Conservation (phyloP, 2,113 vertebrate species). For the Herpetotheres cachinnans region DNA sequence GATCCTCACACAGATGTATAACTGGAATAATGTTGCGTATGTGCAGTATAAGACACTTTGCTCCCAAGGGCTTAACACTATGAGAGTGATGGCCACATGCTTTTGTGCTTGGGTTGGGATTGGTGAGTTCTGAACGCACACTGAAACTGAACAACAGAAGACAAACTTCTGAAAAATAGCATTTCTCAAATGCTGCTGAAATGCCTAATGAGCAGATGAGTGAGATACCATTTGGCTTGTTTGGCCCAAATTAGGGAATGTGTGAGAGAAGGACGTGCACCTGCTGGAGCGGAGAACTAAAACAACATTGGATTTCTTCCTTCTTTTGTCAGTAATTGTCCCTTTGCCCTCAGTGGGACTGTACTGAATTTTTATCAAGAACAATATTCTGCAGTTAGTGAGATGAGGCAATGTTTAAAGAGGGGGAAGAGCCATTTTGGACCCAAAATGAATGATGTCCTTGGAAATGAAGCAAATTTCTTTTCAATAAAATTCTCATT, state of each 20-base stretch:
- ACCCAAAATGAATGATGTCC: neutral
- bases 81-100: fast-evolving
- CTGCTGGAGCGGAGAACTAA: neutral
- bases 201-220: neutral
- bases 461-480: neutral
- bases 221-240: neutral
- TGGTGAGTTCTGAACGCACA: neutral
- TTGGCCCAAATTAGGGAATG: neutral
- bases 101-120: neutral
- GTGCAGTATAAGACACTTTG: neutral
- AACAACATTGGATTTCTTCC: neutral
- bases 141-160: neutral
- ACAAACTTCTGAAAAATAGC: neutral
- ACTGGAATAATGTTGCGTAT: neutral
- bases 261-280: neutral
- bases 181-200: neutral
- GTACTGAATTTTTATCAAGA: neutral
- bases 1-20: neutral
- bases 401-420: neutral
- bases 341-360: neutral
- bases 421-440: neutral
- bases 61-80: fast-evolving
- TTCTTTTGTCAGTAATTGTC: neutral
- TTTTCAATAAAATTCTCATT: neutral
- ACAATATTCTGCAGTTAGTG: neutral